A percentile compares a stretch with the other conserved stretches of the same genome.
phyloP scores from a whole-genome alignment of 2,113 vertebrate species.

The Cyanoramphus novaezelandiae region DNA sequence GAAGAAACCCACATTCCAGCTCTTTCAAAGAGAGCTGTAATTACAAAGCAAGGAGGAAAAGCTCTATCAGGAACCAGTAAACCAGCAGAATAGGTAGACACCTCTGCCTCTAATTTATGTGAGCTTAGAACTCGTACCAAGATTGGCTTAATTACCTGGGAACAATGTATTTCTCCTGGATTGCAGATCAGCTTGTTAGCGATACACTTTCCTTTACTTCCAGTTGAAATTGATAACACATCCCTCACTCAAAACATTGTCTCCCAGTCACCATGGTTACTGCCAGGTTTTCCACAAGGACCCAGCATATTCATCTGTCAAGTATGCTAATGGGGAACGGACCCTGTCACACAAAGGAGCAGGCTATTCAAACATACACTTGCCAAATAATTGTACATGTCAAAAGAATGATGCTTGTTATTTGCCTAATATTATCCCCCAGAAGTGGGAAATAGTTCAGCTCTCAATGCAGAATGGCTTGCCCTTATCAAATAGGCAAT shows the following conservation, averaged over 20 bases:
- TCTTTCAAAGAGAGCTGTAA: not conserved
- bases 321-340: constrained; percentile 68
- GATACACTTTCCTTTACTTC: constrained; percentile 28
- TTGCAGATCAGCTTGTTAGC: constrained; percentile 50
- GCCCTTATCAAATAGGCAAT: constrained; percentile 76
- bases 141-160: constrained; percentile 64
- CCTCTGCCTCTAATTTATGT: constrained; percentile 32
- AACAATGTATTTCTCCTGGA: constrained; percentile 32
- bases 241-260: constrained; percentile 68
- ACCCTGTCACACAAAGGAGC: constrained; percentile 73
- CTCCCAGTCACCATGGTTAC: constrained; percentile 77
- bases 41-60: constrained; percentile 27
- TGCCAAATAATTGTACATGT: constrained; percentile 81
- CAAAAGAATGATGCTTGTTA: constrained; percentile 78
- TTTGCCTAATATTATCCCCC: constrained; percentile 77
- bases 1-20: not conserved
- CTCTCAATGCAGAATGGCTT: constrained; percentile 73
- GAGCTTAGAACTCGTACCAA: constrained; percentile 8
- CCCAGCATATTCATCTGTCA: constrained; percentile 72
- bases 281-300: constrained; percentile 65
- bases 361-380: constrained; percentile 77
- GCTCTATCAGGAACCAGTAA: not conserved
- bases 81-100: constrained; percentile 10
- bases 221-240: constrained; percentile 64
- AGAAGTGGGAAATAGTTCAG: constrained; percentile 72